Evolutionary conservation across 2,888 invertebrate genomes (phyloP), one percentile per base, ranked within the genome.

Genomic region (Torymus tubicola): DNA sequence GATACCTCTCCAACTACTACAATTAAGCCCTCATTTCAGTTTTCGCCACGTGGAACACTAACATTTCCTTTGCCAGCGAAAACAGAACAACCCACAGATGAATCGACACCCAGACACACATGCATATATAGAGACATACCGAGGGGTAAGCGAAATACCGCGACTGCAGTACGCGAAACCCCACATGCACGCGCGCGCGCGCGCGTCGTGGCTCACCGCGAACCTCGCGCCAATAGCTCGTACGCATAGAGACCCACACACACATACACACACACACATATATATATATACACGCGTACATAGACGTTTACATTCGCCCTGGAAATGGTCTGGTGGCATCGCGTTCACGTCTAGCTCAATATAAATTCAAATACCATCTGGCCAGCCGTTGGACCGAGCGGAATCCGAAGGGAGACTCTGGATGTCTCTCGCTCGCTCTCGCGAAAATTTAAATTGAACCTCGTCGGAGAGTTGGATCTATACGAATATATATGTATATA

Each of bases 301-400:
- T 42, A 53, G 50, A 31, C 42, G 52, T 57, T 55, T 14, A 14
- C 42, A 53, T 42, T 8, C 67, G 60, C 65, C 71, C 75, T 65
- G 70, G 70, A 71, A 67, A 53, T 52, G 60, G 64, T 63, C 21
- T 58, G 42, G 42, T 53, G 71, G 55, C 80, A 67, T 11, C 65
- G 52, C 18, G 31, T 21, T 31, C 52, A 55, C 50, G 72, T 73
- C 71, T 68, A 68, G 71, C 74, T 81, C 81, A 81, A 78, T 81
- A 81, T 75, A 81, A 81, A 81, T 81, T 78, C 78, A 81, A 78
- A 81, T 78, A 78, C 70, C 81, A 78, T 78, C 78, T 75, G 78
- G 81, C 57, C 69, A 64, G 16, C 52, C 71, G 64, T 74, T 78
- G 81, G 78, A 81, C 81, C 74, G 81, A 74, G 70, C 31, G 65